Evolutionary conservation across 2,888 invertebrate species (phyloP), one percentile per base, ranked within the genome.

Genomic region (Acholoe squamosa): DNA sequence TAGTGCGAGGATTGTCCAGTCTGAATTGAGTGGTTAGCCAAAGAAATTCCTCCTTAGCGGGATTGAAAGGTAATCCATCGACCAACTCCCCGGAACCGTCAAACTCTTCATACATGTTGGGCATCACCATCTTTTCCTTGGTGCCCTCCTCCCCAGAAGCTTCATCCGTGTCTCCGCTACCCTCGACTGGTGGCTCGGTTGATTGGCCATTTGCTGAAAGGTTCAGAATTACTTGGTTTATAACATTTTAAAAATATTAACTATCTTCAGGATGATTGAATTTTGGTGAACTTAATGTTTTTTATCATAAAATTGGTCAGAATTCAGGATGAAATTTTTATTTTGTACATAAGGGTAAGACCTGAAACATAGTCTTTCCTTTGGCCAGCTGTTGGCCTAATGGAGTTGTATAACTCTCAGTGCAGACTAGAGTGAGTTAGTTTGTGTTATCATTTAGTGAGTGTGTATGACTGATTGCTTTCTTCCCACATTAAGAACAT

Each of bases 31-130:
- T 84, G 34, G 90, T 90, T 33, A 71, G 51, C 54, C 51, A 84
- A n/a, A 90, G 43, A 52, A 90, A 90, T 0, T 84, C 56, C 34
- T 90, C 90, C 77, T 90, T 90, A 0, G 14, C 33, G 1, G 67
- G 67, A 33, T 90, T 33, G 77, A 52, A 51, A 22, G 86, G 86
- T 0, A 10, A 28, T 54, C 31, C 86, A 7, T 77, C 90, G 14
- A 16, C 28, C n/a, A n/a, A n/a, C 43, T 90, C 84, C 25, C 90
- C 84, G 25, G 90, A 88, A 0, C 90, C 77, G 28, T 31, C 71
- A 19, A 34, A 25, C 22, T 56, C 56, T 56, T 84, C 91, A 28
- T 86, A 86, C 10, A 86, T 22, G 22, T 14, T 3, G 12, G 67
- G 51, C 0, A 84, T 77, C 5, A 14, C 14, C 43, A 34, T n/a